These are phyloP conservation scores for Ennomos fuscantarius DNA, from an alignment of 2,888 invertebrate species.

Conservation along the genomic window DNA sequence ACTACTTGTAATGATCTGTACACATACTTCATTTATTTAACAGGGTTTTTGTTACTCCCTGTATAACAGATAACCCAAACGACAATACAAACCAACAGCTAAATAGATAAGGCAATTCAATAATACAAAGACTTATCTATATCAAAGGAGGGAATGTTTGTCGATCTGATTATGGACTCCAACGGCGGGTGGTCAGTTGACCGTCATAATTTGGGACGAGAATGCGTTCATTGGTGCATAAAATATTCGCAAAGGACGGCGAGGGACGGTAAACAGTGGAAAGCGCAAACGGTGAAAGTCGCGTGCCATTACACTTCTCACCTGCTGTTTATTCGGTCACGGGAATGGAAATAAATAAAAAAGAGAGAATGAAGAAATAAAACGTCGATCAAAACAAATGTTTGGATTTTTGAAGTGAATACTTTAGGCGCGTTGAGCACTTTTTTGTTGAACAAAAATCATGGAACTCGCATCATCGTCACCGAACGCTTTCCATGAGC, in stretches of 20 bases:
- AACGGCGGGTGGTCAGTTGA: constrained; percentile 75
- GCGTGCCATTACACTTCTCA: constrained; percentile 77
- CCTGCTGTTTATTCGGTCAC: constrained; percentile 59
- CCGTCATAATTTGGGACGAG: constrained; percentile 81
- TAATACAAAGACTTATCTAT: constrained; percentile 68
- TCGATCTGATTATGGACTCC: constrained; percentile 73
- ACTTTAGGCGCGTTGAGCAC: too few relatives aligned
- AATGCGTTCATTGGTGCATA: constrained; percentile 78
- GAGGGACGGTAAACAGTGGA: constrained; percentile 35
- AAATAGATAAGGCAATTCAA: constrained; percentile 34
- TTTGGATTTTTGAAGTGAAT: not conserved
- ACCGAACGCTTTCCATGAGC: too few relatives aligned
- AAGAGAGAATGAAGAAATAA: constrained; percentile 47
- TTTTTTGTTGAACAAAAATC: not conserved
- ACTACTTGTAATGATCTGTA: too few relatives aligned
- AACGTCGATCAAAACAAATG: constrained; percentile 14
- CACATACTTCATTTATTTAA: too few relatives aligned
- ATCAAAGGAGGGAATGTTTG: constrained; percentile 76
- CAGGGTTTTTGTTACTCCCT: too few relatives aligned
- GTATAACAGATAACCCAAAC: not conserved
- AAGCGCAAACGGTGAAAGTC: constrained; percentile 71
- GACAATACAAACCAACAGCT: constrained; percentile 12
- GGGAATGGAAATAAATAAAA: constrained; percentile 22
- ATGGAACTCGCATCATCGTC: too few relatives aligned
- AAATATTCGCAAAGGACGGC: constrained; percentile 72